phyloP scores from a whole-genome alignment of 2,888 invertebrate species.

The Neria commutata region DNA sequence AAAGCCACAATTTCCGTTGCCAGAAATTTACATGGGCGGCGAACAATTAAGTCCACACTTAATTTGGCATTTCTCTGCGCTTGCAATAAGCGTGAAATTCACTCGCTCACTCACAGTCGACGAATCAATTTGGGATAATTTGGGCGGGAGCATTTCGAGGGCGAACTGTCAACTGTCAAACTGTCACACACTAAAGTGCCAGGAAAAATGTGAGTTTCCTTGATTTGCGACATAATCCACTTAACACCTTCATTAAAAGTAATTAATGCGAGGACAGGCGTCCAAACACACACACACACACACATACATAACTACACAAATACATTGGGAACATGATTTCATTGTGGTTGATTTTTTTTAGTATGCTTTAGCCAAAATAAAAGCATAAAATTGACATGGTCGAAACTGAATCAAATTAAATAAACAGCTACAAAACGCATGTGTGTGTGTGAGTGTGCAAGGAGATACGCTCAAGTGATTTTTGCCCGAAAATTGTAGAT shows the following conservation, averaged over 20 bases:
- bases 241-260: constrained; percentile 54
- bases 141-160: too few relatives aligned
- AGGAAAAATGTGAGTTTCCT: neutral
- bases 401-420: constrained; percentile 1
- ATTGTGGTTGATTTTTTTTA: too few relatives aligned
- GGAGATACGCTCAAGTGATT: constrained; percentile 54
- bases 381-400: neutral
- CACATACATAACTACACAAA: constrained; percentile 4
- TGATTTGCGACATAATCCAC: constrained; percentile 18
- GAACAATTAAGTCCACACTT: too few relatives aligned
- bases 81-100: too few relatives aligned
- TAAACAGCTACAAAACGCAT: too few relatives aligned
- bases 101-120: too few relatives aligned
- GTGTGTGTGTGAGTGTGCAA: constrained; percentile 35
- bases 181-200: neutral
- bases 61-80: too few relatives aligned
- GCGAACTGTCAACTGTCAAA: neutral
- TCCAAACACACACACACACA: constrained; percentile 40
- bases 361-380: too few relatives aligned
- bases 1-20: too few relatives aligned
- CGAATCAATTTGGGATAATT: too few relatives aligned
- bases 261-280: too few relatives aligned
- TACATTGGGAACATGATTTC: neutral
- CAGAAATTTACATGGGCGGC: too few relatives aligned
- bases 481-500: constrained; percentile 21